A percentile compares a stretch with the other conserved stretches of the same genome.
Conservation (phyloP, 2,113 vertebrate species). For the Channa argus region DNA sequence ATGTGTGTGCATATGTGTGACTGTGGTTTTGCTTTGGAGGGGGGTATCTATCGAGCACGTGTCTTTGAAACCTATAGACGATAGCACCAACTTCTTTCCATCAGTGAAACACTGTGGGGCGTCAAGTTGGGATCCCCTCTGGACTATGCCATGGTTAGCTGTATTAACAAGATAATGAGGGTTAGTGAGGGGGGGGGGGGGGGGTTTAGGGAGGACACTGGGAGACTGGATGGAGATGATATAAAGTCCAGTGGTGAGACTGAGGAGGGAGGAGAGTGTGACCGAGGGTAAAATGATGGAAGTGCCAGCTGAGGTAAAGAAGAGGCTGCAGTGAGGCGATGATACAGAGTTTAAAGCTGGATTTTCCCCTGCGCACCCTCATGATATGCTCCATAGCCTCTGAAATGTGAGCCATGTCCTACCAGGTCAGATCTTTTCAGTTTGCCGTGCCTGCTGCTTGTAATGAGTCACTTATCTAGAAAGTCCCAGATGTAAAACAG, state of each 20-base stretch:
- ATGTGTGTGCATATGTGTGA: not conserved
- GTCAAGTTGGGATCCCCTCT: slow-evolving; percentile 32
- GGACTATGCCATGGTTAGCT: slow-evolving; percentile 39
- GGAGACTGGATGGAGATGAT: slow-evolving; percentile 29
- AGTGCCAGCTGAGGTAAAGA: slow-evolving; percentile 27
- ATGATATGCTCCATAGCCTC: slow-evolving; percentile 19
- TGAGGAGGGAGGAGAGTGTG: slow-evolving; percentile 27
- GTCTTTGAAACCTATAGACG: slow-evolving; percentile 49
- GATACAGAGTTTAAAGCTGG: slow-evolving; percentile 18
- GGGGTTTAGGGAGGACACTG: not conserved
- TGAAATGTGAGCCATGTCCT: slow-evolving; percentile 17
- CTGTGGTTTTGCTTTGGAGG: slow-evolving; percentile 6
- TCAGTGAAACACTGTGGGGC: slow-evolving; percentile 11
- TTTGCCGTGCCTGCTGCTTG: not conserved
- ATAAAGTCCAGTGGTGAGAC: slow-evolving; percentile 33
- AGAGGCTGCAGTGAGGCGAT: slow-evolving; percentile 10
- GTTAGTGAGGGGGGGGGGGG: slow-evolving; percentile 5
- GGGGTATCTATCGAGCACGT: slow-evolving; percentile 25
- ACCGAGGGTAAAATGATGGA: slow-evolving; percentile 48
- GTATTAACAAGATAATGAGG: slow-evolving; percentile 50
- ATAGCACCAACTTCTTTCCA: not conserved
- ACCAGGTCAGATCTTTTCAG: not conserved
- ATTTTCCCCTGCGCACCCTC: slow-evolving; percentile 17
- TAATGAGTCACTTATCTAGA: not conserved
- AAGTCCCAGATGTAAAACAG: not conserved